Evolutionary conservation across 92 coral and sea anemone genomes (phyloP), one percentile per base, ranked within the genome.

Genomic region (Hydrozoanthus gracilis): DNA sequence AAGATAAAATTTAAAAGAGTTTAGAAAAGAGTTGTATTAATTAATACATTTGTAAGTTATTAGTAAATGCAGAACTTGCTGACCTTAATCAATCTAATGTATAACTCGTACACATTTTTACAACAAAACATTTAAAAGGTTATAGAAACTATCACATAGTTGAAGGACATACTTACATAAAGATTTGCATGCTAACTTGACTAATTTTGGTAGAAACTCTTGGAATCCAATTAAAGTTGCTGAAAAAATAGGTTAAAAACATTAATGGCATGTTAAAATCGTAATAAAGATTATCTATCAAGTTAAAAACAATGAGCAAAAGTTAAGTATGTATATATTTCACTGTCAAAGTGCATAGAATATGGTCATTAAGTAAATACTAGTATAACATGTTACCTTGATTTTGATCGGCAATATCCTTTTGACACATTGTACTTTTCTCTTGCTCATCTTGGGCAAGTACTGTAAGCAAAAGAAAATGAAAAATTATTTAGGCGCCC

Each of bases 381-480:
- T 6, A 7, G 6, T 64, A n/a, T 15, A 4, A 6, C 27, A 39
- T 3, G 39, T 68, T 88, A 95, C 98, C 96, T 93, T 96, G 99
- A 64, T 96, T 96, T 51, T 86, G 86, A 58, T 96, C 99, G 17
- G 99, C 96, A 64, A 95, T 76, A 12, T 95, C 98, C 71, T 94
- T 94, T 52, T 94, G 98, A 6, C 88, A 90, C 71, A 88, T 6
- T 8, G 87, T 89, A 45, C 79, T 93, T 86, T 86, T 94, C 44
- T 94, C 98, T n/a, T 88, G 93, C 72, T 94, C 98, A 88, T 94
- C 98, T 69, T 94, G 98, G 5, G 98, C 98, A 58, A 92, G 89
- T 87, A 94, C 98, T 94, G 74, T 5, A 73, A 75, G 27, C 45
- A 74, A 44, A 12, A 9, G 17, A 27, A 82, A 64, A 15, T 64